Conservation (phyloP, 2,797 vertebrate species). For the Taenioides sp. region DNA sequence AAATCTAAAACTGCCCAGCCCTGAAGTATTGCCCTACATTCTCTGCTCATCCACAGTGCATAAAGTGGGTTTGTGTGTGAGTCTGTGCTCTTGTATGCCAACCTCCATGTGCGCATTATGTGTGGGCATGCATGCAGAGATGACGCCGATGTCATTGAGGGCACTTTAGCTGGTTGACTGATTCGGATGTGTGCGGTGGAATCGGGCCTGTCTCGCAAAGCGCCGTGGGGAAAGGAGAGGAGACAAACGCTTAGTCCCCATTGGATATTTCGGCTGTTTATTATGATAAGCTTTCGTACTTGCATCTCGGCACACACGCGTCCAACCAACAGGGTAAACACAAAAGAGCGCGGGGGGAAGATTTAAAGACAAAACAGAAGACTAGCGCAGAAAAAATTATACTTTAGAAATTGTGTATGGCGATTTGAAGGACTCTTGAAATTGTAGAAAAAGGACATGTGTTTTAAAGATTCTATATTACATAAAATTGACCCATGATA, state of each 20-base stretch:
- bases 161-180: conserved; percentile 59
- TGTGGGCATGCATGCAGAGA: conserved; percentile 23
- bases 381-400: background rate
- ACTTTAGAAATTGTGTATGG: background rate
- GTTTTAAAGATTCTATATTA: too few species aligned
- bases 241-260: conserved; percentile 44
- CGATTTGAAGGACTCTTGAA: too few species aligned
- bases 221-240: conserved; percentile 39
- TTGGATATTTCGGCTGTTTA: conserved; percentile 59
- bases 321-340: conserved; percentile 17
- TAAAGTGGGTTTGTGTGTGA: conserved; percentile 16
- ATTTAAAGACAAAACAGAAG: conserved; percentile 3
- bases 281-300: conserved; percentile 47
- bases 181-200: conserved; percentile 55
- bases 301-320: conserved; percentile 13
- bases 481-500: too few species aligned
- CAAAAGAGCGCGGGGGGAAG: conserved; percentile 20
- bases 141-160: conserved; percentile 60
- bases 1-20: background rate
- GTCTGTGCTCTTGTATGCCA: conserved; percentile 1
- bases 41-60: conserved; percentile 23
- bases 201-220: conserved; percentile 51
- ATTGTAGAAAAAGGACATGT: too few species aligned
- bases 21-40: conserved; percentile 5
- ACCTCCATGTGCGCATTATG: conserved; percentile 12